A percentile compares a stretch with the other conserved stretches of the same genome.
phyloP scores from a whole-genome alignment of 2,888 invertebrate species.

The Drosophila sordidula region DNA sequence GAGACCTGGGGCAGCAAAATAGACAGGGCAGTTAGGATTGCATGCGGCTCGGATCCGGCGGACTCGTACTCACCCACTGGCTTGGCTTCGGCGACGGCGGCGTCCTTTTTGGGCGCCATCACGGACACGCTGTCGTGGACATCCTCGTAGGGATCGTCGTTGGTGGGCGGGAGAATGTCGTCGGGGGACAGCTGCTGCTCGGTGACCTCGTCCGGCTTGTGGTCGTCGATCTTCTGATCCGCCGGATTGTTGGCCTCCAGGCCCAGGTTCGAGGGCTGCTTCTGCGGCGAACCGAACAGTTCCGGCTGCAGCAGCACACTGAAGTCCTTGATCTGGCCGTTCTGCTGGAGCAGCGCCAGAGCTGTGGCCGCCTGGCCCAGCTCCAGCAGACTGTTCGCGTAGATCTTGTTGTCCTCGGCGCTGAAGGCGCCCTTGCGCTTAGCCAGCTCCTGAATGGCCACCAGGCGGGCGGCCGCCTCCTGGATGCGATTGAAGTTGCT shows the following conservation, averaged over 20 bases:
- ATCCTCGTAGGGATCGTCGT: conserved; percentile 83
- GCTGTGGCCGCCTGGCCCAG: conserved; percentile 87
- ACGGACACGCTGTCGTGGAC: conserved; percentile 85
- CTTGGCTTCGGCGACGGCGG: conserved; percentile 91
- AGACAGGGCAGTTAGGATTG: background rate
- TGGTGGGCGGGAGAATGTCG: conserved; percentile 82
- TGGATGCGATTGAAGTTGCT: conserved; percentile 87
- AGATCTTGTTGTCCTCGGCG: conserved; percentile 86
- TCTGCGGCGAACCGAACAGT: conserved; percentile 72
- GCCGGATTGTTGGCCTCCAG: conserved; percentile 63
- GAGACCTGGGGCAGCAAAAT: conserved; percentile 85
- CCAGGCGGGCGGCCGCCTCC: conserved; percentile 86
- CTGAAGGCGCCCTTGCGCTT: conserved; percentile 87
- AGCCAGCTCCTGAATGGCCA: conserved; percentile 88
- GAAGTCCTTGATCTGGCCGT: conserved; percentile 86
- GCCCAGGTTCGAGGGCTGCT: conserved; percentile 64
- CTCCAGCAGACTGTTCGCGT: conserved; percentile 87
- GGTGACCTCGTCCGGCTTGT: conserved; percentile 75
- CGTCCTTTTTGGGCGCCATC: conserved; percentile 87
- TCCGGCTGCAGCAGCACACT: conserved; percentile 84
- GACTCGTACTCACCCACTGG: conserved; percentile 87
- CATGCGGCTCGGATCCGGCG: background rate
- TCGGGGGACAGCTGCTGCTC: conserved; percentile 74
- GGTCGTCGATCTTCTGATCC: conserved; percentile 68
- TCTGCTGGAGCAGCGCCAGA: conserved; percentile 86